Base-by-base conservation (phyloP, 2,888 invertebrate species). In the Trichogramma evanescens region DNA sequence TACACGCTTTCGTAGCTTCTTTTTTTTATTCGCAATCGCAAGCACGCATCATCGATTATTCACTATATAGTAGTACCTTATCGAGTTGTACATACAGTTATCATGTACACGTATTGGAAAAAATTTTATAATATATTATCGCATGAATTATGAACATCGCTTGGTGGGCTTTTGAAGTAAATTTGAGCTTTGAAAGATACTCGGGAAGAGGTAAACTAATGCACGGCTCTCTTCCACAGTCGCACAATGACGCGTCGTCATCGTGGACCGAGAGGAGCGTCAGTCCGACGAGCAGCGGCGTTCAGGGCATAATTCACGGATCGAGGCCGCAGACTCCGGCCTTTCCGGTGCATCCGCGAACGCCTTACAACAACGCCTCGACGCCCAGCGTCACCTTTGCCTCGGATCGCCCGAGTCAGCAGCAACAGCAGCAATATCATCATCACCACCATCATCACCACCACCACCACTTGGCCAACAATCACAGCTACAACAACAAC, bases 271-370 rank as follows among this genome's bases (percentile, higher is more conserved):
- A 77, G 68, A 72, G 76, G 59, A 83, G 87, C 65, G 79, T 83
- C 59, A 81, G 82, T 68, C 84, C 84, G 4, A 26, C 7, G 13
- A 46, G 46, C 10, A 48, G 54, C 9, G 58, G 63, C 0, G 8
- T 50, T 10, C 77, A 78, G 49, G 82, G 83, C 63, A 81, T 76
- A 46, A 81, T 82, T 56, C 76, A 78, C 50, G 81, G 81, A 43
- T 82, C 84, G 65, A 83, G 92, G 63, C 91, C 93, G 40, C 91
- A 92, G 76, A 95, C 95, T 38, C 95, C 96, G 50, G 91, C 91
- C 58, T 96, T 96, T 82, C 95, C 96, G 63, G 92, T 93, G 58
- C 89, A 91, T 72, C 93, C 93, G 61, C 86, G 92, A 70, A 94
- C 93, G 6, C 94, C 93, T 9, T 90, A 89, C 81, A 87, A 86